Conservation (phyloP, 2,113 vertebrate genomes). For the Scalopus aquaticus region DNA sequence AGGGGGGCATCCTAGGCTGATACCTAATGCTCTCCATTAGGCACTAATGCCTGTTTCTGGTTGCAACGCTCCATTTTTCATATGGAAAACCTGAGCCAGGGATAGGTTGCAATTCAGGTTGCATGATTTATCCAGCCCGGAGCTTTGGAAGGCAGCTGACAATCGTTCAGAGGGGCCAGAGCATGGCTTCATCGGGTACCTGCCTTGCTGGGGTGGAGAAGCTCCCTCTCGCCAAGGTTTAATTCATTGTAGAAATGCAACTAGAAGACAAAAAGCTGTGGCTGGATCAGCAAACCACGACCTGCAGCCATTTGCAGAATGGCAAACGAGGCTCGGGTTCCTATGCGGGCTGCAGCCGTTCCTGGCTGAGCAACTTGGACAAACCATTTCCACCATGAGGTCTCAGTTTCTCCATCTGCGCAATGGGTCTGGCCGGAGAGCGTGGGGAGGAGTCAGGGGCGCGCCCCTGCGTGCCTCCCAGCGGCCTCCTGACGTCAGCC, state of each 20-base stretch:
- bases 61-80: background rate
- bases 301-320: background rate
- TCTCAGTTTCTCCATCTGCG: background rate
- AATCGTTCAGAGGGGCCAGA: background rate
- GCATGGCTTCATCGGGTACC: no score
- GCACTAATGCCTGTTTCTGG: background rate
- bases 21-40: background rate
- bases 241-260: background rate
- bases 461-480: no score
- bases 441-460: no score
- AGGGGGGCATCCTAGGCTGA: background rate
- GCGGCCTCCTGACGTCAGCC: background rate
- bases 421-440: background rate
- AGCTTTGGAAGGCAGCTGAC: background rate
- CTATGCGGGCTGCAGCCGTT: background rate
- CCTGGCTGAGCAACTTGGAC: background rate
- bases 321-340: rapidly evolving
- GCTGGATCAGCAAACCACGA: background rate
- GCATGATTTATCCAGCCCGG: no score
- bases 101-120: rapidly evolving
- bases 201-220: background rate
- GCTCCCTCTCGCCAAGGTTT: background rate
- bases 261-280: background rate
- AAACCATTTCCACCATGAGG: background rate
- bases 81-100: rapidly evolving